Conservation (phyloP, 2,888 invertebrate species). For the Folsomia candida region DNA sequence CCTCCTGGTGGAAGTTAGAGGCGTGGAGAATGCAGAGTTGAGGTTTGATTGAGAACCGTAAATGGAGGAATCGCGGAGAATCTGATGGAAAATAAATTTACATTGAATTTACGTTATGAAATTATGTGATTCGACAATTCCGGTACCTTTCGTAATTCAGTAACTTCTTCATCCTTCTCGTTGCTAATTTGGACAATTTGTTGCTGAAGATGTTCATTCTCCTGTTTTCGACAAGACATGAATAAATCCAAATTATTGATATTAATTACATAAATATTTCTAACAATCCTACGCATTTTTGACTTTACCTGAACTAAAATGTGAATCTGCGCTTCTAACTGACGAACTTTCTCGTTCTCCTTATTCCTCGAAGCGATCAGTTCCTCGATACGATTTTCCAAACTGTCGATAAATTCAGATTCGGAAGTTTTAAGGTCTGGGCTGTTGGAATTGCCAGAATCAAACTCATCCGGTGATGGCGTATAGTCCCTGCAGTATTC, state of each 20-base stretch:
- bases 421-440: constrained; percentile 48
- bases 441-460: constrained; percentile 48
- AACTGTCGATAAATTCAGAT: constrained; percentile 47
- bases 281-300: too few species aligned
- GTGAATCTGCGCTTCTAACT: constrained; percentile 46
- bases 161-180: constrained; percentile 69
- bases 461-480: constrained; percentile 46
- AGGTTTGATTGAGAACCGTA: constrained; percentile 33
- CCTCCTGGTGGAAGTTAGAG: constrained; percentile 30
- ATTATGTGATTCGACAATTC: too few species aligned
- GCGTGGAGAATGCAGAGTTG: constrained; percentile 27
- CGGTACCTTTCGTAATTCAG: constrained; percentile 41
- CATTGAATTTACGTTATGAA: too few species aligned
- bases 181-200: constrained; percentile 64
- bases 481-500: constrained; percentile 43
- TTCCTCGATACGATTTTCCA: constrained; percentile 47
- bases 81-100: too few species aligned
- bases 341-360: constrained; percentile 43
- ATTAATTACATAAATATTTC: too few species aligned
- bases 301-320: constrained; percentile 47
- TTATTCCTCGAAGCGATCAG: constrained; percentile 41
- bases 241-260: too few species aligned
- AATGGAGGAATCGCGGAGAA: constrained; percentile 43
- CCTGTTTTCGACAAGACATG: too few species aligned
- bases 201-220: constrained; percentile 69